Evolutionary conservation across 2,113 vertebrate species (phyloP).

Genomic region (Tupaia tana): DNA sequence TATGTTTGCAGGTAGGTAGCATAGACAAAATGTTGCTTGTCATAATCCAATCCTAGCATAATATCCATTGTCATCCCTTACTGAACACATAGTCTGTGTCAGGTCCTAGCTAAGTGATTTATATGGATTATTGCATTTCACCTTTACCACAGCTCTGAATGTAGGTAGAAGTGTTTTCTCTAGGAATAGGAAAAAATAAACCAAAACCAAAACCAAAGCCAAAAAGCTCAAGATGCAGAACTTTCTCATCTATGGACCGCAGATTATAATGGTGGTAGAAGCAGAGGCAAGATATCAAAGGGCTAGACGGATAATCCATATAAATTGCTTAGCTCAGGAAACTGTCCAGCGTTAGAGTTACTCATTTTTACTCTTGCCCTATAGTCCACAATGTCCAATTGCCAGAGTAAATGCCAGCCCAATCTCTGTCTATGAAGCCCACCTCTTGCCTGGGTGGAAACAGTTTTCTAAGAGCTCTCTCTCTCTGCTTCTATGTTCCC

Average conservation of each 20-base stretch:
- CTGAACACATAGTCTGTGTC: neutral
- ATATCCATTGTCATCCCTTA: neutral
- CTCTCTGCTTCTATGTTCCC: neutral
- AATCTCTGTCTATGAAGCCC: neutral
- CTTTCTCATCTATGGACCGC: neutral
- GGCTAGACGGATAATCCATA: neutral
- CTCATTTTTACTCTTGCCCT: neutral
- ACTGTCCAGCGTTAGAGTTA: neutral
- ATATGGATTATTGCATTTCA: neutral
- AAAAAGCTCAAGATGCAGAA: neutral
- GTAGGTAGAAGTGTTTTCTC: neutral
- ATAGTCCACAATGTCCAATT: neutral
- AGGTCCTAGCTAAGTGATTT: neutral
- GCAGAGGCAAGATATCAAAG: too few relatives aligned
- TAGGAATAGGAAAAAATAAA: neutral
- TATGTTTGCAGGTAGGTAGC: neutral
- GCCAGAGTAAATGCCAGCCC: neutral
- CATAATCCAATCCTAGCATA: neutral
- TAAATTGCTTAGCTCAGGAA: neutral
- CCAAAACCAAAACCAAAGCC: too few relatives aligned
- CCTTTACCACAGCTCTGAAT: neutral
- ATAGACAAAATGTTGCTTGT: neutral
- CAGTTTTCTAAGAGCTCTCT: neutral
- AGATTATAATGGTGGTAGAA: neutral
- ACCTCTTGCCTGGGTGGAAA: neutral